phyloP scores from a whole-genome alignment of 2,888 invertebrate genomes.

The Dolomedes plantarius region DNA sequence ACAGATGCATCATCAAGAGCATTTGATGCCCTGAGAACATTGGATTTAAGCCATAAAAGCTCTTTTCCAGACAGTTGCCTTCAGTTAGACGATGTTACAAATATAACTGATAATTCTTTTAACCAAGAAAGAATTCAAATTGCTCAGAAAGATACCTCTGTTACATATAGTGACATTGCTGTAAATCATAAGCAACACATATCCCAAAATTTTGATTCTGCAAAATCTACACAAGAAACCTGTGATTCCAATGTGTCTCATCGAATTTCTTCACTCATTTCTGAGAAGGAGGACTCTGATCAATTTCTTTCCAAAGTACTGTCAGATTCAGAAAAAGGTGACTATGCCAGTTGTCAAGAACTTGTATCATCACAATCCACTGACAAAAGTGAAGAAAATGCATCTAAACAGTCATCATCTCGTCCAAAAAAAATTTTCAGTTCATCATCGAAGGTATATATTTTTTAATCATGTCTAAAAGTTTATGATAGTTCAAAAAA shows the following conservation, averaged over 20 bases:
- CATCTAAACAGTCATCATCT: conserved; percentile 30
- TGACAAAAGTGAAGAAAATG: conserved; percentile 22
- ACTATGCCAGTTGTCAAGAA: conserved; percentile 17
- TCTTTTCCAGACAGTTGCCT: conserved; percentile 7
- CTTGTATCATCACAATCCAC: conserved; percentile 42
- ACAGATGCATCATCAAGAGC: conserved; percentile 44
- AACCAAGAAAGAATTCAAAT: conserved; percentile 16
- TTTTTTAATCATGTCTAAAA: not conserved
- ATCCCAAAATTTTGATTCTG: not conserved
- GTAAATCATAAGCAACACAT: conserved; percentile 5
- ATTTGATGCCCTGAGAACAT: conserved; percentile 53
- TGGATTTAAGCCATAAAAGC: conserved; percentile 41
- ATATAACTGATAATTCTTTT: not conserved
- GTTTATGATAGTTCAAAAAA: not conserved
- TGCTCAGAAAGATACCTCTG: conserved; percentile 12
- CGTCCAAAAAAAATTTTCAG: conserved; percentile 72
- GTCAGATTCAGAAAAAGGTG: not conserved
- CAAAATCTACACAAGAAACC: too few relatives aligned
- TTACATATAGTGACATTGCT: not conserved
- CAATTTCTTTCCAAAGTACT: not conserved
- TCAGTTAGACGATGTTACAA: conserved; percentile 10
- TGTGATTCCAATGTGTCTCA: not conserved
- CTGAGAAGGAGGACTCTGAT: not conserved
- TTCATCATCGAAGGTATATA: conserved; percentile 72
- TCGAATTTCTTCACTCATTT: not conserved